A percentile compares a stretch with the other conserved stretches of the same genome.
Evolutionary conservation across 1,140 invertebrate species (phyloP).

Genomic region (Ptiloglossa arizonensis): DNA sequence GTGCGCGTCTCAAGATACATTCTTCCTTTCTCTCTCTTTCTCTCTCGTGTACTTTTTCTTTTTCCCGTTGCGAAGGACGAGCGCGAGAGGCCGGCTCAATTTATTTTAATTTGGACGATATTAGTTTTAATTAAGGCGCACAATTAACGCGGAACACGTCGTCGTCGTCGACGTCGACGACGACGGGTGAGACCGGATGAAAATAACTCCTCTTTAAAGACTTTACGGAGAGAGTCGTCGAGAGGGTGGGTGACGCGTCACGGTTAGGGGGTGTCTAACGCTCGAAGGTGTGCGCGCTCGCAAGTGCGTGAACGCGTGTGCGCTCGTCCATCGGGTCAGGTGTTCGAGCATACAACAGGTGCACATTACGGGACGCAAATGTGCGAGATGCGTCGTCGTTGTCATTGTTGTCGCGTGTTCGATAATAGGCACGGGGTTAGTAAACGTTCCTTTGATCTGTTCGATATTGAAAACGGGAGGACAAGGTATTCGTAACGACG

Average conservation of each 20-base stretch:
- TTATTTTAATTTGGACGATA: constrained; percentile 66
- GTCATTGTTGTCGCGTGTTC: too few relatives aligned
- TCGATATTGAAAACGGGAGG: not conserved
- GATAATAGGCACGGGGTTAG: not conserved
- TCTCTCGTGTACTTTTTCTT: not conserved
- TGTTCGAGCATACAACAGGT: not conserved
- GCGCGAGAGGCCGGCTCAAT: constrained; percentile 37
- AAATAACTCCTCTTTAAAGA: constrained; percentile 51
- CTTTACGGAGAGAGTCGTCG: constrained; percentile 13
- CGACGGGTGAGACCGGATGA: constrained; percentile 14
- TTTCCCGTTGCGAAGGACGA: not conserved
- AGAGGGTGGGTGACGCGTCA: not conserved
- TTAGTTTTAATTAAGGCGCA: constrained; percentile 65
- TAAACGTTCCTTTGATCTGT: not conserved
- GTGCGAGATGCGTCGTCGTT: not conserved
- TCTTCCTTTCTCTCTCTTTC: not conserved
- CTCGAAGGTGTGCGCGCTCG: not conserved
- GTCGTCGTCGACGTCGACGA: not conserved
- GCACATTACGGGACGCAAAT: not conserved
- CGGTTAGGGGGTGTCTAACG: not conserved
- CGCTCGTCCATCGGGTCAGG: not conserved
- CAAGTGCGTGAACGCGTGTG: not conserved
- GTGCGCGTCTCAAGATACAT: not conserved
- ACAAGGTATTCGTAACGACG: too few relatives aligned
- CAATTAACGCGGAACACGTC: constrained; percentile 59